Percentiles rank a stretch among this genome's conserved stretches.
Conservation (phyloP, 2,113 vertebrate genomes). For the Heloderma charlesbogerti region DNA sequence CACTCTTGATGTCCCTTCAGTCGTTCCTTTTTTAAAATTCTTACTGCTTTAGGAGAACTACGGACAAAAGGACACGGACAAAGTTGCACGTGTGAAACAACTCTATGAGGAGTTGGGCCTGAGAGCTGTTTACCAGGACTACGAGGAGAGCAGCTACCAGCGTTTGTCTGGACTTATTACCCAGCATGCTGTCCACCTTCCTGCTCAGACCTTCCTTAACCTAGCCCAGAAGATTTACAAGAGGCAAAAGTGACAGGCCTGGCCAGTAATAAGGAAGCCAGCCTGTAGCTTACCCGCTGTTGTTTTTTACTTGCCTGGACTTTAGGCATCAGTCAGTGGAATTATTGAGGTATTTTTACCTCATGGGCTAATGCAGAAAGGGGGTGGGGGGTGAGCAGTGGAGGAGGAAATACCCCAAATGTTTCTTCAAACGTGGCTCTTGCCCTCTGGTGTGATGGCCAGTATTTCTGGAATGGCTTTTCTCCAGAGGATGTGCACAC, state of each 20-base stretch:
- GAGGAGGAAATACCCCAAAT: no score
- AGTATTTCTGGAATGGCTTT: no score
- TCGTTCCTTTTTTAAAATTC: background rate
- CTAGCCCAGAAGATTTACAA: constrained; percentile 91
- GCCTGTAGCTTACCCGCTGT: no score
- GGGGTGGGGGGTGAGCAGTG: no score
- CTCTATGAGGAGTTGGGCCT: constrained; percentile 85
- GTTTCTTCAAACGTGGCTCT: no score
- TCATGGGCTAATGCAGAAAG: no score
- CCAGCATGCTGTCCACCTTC: constrained; percentile 76
- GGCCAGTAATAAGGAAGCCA: rapidly evolving
- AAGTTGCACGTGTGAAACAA: constrained; percentile 87
- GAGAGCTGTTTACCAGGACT: constrained; percentile 74
- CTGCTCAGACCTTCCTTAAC: constrained; percentile 83
- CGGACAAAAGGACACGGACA: constrained; percentile 82
- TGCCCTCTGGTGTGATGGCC: no score
- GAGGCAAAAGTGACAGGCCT: constrained; percentile 84
- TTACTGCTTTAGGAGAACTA: constrained; percentile 81
- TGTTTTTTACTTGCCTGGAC: no score
- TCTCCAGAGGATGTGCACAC: no score
- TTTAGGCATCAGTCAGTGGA: no score
- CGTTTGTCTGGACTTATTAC: constrained; percentile 84
- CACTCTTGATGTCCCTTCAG: background rate
- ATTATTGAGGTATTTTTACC: no score
- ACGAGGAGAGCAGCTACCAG: constrained; percentile 89